These are phyloP conservation scores for Papilio glaucus DNA, from an alignment of 1,140 invertebrate species.

Conservation along the genomic window DNA sequence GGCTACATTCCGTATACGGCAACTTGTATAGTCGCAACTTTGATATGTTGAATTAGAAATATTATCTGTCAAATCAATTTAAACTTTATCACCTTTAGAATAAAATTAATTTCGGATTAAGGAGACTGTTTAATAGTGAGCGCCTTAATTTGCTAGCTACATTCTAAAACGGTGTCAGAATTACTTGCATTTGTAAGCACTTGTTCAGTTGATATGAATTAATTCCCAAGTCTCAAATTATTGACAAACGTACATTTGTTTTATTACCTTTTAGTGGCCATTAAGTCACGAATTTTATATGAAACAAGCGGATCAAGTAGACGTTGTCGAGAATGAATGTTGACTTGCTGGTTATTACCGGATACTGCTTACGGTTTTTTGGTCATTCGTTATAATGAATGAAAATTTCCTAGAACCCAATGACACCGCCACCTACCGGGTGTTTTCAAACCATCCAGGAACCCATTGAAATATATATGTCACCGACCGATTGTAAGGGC, in stretches of 20 bases:
- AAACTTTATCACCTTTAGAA: background rate
- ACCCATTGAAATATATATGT: too few species aligned
- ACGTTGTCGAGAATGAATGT: too few species aligned
- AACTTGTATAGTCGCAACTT: slow-evolving; percentile 22
- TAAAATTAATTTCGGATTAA: background rate
- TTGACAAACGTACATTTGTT: slow-evolving; percentile 9
- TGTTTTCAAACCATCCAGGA: too few species aligned
- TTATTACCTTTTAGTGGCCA: slow-evolving; percentile 16
- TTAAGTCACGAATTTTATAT: slow-evolving; percentile 5
- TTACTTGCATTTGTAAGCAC: slow-evolving; percentile 30
- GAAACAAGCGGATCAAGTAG: background rate
- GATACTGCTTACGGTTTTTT: too few species aligned
- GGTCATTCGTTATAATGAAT: too few species aligned
- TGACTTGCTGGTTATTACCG: too few species aligned
- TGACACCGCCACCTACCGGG: too few species aligned
- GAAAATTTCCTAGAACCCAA: too few species aligned
- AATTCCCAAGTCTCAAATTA: slow-evolving; percentile 26
- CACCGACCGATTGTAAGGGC: too few species aligned
- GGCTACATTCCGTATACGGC: slow-evolving; percentile 22
- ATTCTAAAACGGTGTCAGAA: slow-evolving; percentile 39
- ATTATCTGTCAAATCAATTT: background rate
- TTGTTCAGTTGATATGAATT: slow-evolving; percentile 37
- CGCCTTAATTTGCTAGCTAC: slow-evolving; percentile 20
- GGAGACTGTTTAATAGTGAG: background rate
- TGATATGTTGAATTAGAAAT: background rate